phyloP scores from a whole-genome alignment of 2,113 vertebrate species.

The Perccottus glenii region DNA sequence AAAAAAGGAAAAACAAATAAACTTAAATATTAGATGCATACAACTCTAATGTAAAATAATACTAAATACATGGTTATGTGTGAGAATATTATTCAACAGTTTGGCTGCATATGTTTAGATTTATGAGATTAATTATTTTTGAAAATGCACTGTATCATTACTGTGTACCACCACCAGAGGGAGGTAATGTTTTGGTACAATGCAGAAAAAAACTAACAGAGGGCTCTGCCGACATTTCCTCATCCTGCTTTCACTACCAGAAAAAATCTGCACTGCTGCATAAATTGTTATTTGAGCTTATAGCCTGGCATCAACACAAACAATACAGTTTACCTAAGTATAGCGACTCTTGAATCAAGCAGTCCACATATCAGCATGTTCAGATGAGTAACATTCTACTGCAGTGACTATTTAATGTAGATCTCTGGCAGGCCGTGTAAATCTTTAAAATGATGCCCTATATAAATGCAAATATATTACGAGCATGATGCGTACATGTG shows the following conservation, averaged over 20 bases:
- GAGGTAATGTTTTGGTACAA: conserved; percentile 54
- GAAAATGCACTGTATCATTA: conserved; percentile 4
- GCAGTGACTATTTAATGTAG: neutral
- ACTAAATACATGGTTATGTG: too few relatives aligned
- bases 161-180: conserved; percentile 59
- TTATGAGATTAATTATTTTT: neutral
- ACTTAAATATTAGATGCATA: too few relatives aligned
- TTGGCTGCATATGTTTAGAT: too few relatives aligned
- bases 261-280: conserved; percentile 28
- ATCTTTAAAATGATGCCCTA: neutral
- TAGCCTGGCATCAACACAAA: neutral
- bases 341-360: neutral
- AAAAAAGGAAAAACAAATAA: too few relatives aligned
- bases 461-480: neutral
- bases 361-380: neutral
- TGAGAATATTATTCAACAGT: too few relatives aligned
- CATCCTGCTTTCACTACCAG: conserved; percentile 50
- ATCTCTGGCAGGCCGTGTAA: neutral
- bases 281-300: conserved; percentile 17
- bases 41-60: too few relatives aligned
- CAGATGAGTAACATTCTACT: neutral
- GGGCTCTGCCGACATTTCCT: conserved; percentile 59
- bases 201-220: conserved; percentile 15
- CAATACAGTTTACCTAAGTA: neutral
- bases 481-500: neutral